phyloP scores from a whole-genome alignment of 2,113 vertebrate species.

The Mugil cephalus region DNA sequence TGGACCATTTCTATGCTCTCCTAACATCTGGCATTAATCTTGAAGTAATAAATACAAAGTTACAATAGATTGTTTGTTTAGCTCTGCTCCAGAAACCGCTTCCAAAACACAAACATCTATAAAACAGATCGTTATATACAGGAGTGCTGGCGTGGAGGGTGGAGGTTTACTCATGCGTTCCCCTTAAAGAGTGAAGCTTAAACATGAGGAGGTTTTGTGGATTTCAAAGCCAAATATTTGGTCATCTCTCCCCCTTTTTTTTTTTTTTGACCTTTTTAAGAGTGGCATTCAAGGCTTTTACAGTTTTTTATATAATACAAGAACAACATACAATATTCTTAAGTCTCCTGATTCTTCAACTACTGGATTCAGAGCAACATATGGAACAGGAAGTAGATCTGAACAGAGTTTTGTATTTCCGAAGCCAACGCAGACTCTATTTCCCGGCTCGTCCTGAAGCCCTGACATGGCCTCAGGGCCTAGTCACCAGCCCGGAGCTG shows the following conservation, averaged over 20 bases:
- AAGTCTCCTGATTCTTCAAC: too few relatives aligned
- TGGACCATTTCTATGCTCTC: neutral
- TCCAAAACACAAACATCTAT: slow-evolving; percentile 29
- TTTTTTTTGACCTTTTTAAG: too few relatives aligned
- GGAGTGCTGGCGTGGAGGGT: too few relatives aligned
- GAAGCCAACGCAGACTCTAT: slow-evolving; percentile 8
- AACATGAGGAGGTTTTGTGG: too few relatives aligned
- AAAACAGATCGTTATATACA: neutral
- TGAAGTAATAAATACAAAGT: slow-evolving; percentile 6
- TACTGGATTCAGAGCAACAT: slow-evolving; percentile 18
- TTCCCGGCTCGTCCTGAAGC: slow-evolving; percentile 17
- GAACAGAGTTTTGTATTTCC: neutral
- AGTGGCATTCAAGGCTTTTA: too few relatives aligned
- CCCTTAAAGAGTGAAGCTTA: too few relatives aligned
- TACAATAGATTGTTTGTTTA: neutral
- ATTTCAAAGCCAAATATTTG: too few relatives aligned
- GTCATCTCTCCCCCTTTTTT: too few relatives aligned
- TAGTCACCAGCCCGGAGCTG: slow-evolving; percentile 37
- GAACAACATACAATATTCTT: too few relatives aligned
- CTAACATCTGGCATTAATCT: slow-evolving; percentile 9
- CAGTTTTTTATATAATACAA: too few relatives aligned
- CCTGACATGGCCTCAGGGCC: slow-evolving; percentile 32
- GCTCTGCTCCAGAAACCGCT: slow-evolving; percentile 17
- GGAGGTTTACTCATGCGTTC: too few relatives aligned
- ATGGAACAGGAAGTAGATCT: slow-evolving; percentile 17